Conservation (phyloP, 1,140 invertebrate species). For the Hermatobates lingyangjiaoensis region DNA sequence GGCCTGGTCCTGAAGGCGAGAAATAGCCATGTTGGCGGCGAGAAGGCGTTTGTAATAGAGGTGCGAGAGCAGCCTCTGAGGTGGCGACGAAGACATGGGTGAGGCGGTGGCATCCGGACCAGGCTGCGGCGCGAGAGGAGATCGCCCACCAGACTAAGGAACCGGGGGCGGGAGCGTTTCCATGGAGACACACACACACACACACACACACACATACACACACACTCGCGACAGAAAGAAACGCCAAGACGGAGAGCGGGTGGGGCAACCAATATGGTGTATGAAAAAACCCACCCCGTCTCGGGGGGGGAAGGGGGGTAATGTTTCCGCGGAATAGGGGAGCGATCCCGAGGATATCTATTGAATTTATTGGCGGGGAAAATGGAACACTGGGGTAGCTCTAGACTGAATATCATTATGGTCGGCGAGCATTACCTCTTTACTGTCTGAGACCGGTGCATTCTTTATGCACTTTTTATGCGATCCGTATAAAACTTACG, state of each 20-base stretch:
- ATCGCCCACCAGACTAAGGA: neutral
- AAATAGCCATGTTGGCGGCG: conserved; percentile 14
- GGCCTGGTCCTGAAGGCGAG: conserved; percentile 4
- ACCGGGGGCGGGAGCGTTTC: neutral
- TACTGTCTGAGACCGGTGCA: conserved; percentile 3
- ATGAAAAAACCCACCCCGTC: neutral
- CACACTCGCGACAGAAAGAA: neutral
- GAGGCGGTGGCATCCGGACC: neutral
- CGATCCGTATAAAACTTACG: conserved; percentile 1
- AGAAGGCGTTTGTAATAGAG: conserved; percentile 19
- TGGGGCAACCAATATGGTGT: neutral
- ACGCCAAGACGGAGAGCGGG: conserved; percentile 2
- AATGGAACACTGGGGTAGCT: conserved; percentile 10
- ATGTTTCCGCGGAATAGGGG: neutral
- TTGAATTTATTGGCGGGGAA: conserved; percentile 15
- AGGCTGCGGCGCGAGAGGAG: neutral
- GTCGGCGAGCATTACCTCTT: conserved; percentile 7
- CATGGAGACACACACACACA: conserved; percentile 9
- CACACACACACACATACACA: neutral
- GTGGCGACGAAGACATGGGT: neutral
- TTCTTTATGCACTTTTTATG: conserved; percentile 14
- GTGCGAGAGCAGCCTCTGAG: neutral
- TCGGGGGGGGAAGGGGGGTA: neutral
- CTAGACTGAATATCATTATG: conserved; percentile 15
- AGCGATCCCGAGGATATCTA: conserved; percentile 13